Evolutionary conservation across 1,140 invertebrate genomes (phyloP).

Genomic region (Achatina immaculata): DNA sequence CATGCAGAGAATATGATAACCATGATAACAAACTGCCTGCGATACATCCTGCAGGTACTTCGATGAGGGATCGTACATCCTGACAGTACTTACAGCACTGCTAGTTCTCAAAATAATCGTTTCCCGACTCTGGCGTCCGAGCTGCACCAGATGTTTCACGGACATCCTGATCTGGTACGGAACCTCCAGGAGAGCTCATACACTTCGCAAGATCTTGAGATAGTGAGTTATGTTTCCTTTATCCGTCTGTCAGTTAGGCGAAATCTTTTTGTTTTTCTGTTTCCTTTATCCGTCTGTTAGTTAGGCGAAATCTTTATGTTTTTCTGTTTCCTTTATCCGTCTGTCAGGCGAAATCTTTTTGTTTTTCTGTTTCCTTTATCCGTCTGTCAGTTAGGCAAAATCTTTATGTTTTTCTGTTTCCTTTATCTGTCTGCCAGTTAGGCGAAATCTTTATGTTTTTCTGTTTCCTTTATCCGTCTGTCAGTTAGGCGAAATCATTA

Average conservation of each 20-base stretch:
- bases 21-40: no score
- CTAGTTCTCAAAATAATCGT: not conserved
- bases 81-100: not conserved
- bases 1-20: no score
- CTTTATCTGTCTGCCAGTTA: no score
- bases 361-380: no score
- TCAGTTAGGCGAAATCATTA: no score
- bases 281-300: not conserved
- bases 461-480: no score
- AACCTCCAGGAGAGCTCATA: not conserved
- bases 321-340: not conserved
- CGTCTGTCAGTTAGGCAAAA: not conserved
- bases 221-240: not conserved
- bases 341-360: no score
- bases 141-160: not conserved
- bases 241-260: not conserved
- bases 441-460: no score
- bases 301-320: not conserved
- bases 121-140: not conserved
- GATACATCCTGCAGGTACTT: not conserved
- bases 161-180: not conserved
- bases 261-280: not conserved
- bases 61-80: conserved; percentile 11
- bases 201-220: not conserved
- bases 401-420: not conserved